Percentiles rank a stretch among this genome's conserved stretches.
Evolutionary conservation across 2,888 invertebrate genomes (phyloP).

Genomic region (Pristionchus mayeri): DNA sequence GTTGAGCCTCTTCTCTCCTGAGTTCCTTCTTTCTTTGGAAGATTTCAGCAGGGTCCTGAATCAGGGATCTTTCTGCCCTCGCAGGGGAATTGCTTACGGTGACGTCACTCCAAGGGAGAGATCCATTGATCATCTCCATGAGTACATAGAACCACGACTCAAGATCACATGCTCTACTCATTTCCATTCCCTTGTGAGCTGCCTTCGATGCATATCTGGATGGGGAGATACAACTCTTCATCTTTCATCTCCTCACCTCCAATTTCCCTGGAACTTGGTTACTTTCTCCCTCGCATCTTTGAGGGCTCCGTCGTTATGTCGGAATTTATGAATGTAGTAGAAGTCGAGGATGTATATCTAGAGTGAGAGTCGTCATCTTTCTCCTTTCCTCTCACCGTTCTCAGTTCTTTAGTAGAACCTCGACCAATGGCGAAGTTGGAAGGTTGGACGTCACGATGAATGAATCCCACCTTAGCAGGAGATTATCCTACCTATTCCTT

Average conservation of each 20-base stretch:
- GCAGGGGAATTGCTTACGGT: no score
- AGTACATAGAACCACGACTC: conserved; percentile 48
- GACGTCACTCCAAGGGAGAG: conserved; percentile 15
- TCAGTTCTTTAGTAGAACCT: conserved; percentile 38
- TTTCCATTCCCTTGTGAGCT: conserved; percentile 41
- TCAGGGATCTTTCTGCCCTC: background rate
- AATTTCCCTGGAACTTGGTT: conserved; percentile 45
- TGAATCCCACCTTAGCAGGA: conserved; percentile 43
- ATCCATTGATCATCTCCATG: conserved; percentile 20
- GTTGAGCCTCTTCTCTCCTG: background rate
- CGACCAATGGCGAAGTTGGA: conserved; percentile 45
- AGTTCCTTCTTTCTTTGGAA: conserved; percentile 36
- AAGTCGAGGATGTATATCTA: conserved; percentile 48
- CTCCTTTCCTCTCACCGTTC: conserved; percentile 23
- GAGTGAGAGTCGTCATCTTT: background rate
- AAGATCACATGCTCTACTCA: conserved; percentile 42
- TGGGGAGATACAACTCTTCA: background rate
- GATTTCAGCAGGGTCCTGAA: conserved; percentile 37
- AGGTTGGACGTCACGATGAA: conserved; percentile 41
- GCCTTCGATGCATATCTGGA: conserved; percentile 21
- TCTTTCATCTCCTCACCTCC: conserved; percentile 22
- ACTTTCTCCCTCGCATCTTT: conserved; percentile 33
- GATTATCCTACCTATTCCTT: background rate
- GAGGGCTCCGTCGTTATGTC: background rate
- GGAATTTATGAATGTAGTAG: conserved; percentile 44